Evolutionary conservation across 2,113 vertebrate genomes (phyloP).

Genomic region (Xenus cinereus): DNA sequence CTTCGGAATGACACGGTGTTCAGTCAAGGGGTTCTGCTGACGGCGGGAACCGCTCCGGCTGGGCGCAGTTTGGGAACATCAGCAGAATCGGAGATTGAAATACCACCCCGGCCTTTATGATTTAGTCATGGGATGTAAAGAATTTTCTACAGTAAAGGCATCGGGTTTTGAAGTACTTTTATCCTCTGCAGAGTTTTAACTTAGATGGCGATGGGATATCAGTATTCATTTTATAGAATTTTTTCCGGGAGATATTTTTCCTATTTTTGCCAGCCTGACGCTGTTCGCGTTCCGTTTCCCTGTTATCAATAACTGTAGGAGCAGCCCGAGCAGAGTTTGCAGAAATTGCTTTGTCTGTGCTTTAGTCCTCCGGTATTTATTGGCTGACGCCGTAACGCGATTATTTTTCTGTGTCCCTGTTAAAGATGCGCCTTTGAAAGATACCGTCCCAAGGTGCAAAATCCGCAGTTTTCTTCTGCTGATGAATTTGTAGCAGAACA

Average conservation of each 20-base stretch:
- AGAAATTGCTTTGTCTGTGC: slow-evolving; percentile 53
- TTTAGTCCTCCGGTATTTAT: slow-evolving; percentile 20
- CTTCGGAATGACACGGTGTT: background rate
- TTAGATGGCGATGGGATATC: slow-evolving; percentile 37
- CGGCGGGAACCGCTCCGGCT: background rate
- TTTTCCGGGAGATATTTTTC: background rate
- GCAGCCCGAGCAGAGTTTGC: slow-evolving; percentile 10
- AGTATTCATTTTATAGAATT: slow-evolving; percentile 40
- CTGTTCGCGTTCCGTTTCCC: background rate
- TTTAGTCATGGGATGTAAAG: slow-evolving; percentile 64
- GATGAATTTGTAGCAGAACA: background rate
- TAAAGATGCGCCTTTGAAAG: background rate
- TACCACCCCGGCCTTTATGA: background rate
- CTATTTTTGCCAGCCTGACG: background rate
- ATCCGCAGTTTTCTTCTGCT: background rate
- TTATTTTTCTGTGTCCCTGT: slow-evolving; percentile 21
- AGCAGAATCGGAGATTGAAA: slow-evolving; percentile 58
- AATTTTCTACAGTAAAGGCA: slow-evolving; percentile 59
- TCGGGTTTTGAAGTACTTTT: slow-evolving; percentile 57
- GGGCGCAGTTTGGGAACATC: background rate
- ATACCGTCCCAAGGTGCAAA: background rate
- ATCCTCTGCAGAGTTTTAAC: slow-evolving; percentile 43
- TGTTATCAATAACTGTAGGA: slow-evolving; percentile 20
- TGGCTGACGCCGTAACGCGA: background rate
- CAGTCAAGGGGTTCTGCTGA: slow-evolving; percentile 61